Conservation (phyloP, 2,888 invertebrate genomes). For the Boloria selene region DNA sequence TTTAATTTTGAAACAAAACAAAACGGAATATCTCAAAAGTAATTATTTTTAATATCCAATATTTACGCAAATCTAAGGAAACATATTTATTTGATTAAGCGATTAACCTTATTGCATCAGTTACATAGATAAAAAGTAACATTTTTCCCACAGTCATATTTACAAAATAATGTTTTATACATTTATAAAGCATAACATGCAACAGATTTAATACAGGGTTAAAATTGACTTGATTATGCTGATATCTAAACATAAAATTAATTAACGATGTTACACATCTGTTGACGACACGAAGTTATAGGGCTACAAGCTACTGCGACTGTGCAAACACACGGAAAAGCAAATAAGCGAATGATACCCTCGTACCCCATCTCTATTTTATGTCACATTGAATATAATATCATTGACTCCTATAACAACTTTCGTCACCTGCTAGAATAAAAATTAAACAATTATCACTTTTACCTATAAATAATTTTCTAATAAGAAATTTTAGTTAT, state of each 20-base stretch:
- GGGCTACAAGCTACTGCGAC: conserved; percentile 36
- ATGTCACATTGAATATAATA: conserved; percentile 2
- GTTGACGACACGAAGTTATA: conserved; percentile 38
- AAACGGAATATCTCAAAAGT: too few relatives aligned
- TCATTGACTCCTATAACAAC: conserved; percentile 14
- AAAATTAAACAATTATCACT: too few relatives aligned
- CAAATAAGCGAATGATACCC: conserved; percentile 64
- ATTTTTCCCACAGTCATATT: background rate
- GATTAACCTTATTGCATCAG: background rate
- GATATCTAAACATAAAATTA: conserved; percentile 37
- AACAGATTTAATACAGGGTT: conserved; percentile 5
- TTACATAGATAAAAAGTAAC: background rate
- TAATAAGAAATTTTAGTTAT: too few relatives aligned
- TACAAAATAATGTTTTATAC: background rate
- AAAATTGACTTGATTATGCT: conserved; percentile 25
- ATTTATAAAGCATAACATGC: background rate
- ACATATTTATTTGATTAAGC: background rate
- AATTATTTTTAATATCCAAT: too few relatives aligned
- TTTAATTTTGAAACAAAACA: too few relatives aligned
- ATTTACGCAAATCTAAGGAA: too few relatives aligned
- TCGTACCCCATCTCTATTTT: conserved; percentile 46
- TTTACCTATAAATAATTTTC: too few relatives aligned
- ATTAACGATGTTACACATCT: conserved; percentile 44
- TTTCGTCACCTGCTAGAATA: background rate
- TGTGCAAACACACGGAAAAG: conserved; percentile 59